Base-by-base conservation (phyloP, 2,797 vertebrate species). In the Enteromius afrohamiltoni region DNA sequence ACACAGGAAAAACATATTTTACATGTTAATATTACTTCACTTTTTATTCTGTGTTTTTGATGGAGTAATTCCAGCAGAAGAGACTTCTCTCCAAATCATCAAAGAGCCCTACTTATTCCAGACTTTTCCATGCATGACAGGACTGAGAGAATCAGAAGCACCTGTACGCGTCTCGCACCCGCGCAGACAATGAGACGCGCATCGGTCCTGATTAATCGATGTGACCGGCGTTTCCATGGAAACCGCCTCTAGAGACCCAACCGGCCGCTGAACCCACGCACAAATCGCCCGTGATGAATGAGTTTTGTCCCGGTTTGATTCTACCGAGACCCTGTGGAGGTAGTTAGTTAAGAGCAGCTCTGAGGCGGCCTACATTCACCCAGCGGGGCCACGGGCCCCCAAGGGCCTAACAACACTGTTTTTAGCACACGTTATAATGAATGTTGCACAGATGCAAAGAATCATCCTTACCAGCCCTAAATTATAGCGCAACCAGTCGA, bases 161-260 rank as follows among this genome's bases (percentile, higher is more conserved):
- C 23, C 42, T 71, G 68, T 23, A 7, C 13, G 21, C 31, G 21
- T 62, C 58, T 29, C 29, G 4, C 26, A 5, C 26, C 17, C 13
- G 19, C 13, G 2, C 8, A 64, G 29, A 67, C 47, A 37, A 40
- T 53, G 14, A 51, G 34, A 11, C 0, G 8, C n/a, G 51, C 77
- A 69, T 79, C 47, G n/a, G 47, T 58, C 26, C 81, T 84, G 82
- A 87, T 86, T 79, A 84, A 87, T 87, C 29, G 40, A 79, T 71
- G 45, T 75, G 82, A 79, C 34, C 53, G 55, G 26, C 3, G 84
- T 86, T 82, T 75, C 75, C 45, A 1, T 68, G 58, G 58, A 51
- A 62, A 83, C 78, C 73, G 53, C 42, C 60, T 79, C 86, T 13
- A 42, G 51, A 70, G 81, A 80, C 79, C 51, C 62, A 65, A 74